A percentile compares a stretch with the other conserved stretches of the same genome.
phyloP scores from a whole-genome alignment of 1,140 invertebrate genomes.

The Diuraphis noxia region DNA sequence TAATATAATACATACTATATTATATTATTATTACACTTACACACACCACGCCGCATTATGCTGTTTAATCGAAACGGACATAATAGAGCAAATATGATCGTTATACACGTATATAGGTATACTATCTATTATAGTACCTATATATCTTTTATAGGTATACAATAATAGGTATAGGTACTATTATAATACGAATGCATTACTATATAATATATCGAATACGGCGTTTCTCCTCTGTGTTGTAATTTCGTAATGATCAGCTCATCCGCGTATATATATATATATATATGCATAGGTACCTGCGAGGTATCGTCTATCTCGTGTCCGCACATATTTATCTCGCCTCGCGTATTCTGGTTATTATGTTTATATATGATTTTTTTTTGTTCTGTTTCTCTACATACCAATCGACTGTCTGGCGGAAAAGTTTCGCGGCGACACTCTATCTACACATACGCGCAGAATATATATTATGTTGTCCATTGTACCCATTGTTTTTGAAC shows the following conservation, averaged over 20 bases:
- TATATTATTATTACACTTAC: background rate
- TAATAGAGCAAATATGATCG: constrained; percentile 27
- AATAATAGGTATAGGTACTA: background rate
- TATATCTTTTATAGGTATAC: background rate
- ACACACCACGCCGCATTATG: background rate
- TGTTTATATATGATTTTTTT: background rate
- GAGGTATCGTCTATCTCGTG: background rate
- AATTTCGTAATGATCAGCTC: background rate
- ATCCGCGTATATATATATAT: background rate
- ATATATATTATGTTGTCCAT: background rate
- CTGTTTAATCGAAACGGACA: constrained; percentile 23
- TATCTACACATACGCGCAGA: background rate
- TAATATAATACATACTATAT: background rate
- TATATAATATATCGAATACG: background rate
- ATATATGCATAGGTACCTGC: background rate
- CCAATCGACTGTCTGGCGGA: background rate
- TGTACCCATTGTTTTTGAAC: constrained; percentile 17
- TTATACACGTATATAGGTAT: background rate
- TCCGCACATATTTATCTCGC: background rate
- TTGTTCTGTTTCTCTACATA: background rate
- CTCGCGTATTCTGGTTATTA: background rate
- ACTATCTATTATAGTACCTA: background rate
- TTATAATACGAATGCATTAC: background rate
- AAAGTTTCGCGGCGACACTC: constrained; percentile 22
- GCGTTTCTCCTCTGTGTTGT: background rate